A percentile compares a stretch with the other conserved stretches of the same genome.
Evolutionary conservation across 1,140 invertebrate species (phyloP).

Genomic region (Liolophura sinensis): DNA sequence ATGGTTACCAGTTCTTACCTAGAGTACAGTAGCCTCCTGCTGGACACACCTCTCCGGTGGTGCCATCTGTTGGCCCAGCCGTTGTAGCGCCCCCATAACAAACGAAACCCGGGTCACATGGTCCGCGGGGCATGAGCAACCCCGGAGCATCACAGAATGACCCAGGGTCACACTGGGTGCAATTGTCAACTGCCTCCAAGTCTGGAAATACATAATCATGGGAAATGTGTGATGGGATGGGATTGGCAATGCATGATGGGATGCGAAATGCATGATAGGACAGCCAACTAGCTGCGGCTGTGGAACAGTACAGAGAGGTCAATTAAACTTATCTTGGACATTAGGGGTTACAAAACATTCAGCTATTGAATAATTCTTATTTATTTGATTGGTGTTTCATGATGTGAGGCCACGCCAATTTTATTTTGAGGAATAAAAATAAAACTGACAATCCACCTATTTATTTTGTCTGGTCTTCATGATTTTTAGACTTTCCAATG

Average conservation of each 20-base stretch:
- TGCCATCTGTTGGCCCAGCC: constrained; percentile 45
- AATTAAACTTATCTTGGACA: no score
- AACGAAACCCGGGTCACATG: constrained; percentile 51
- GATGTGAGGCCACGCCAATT: no score
- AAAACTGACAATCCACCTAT: no score
- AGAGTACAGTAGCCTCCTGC: constrained; percentile 48
- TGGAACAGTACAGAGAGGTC: no score
- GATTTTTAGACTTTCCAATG: no score
- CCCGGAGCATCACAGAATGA: constrained; percentile 53
- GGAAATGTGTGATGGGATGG: no score
- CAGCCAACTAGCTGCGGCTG: not conserved
- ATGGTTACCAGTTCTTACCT: constrained; percentile 29
- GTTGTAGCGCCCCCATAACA: constrained; percentile 47
- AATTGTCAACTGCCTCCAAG: constrained; percentile 31
- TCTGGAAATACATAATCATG: constrained; percentile 22
- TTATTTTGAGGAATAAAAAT: no score
- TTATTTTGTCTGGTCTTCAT: no score
- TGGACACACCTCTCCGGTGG: constrained; percentile 46
- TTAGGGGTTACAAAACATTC: no score
- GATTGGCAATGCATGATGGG: constrained; percentile 15
- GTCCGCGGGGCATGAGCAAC: constrained; percentile 41
- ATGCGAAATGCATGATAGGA: no score
- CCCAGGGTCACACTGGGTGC: constrained; percentile 45
- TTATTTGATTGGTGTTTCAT: no score
- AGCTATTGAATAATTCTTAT: no score